Conservation (phyloP, 2,888 invertebrate genomes). For the Eilema caniola region DNA sequence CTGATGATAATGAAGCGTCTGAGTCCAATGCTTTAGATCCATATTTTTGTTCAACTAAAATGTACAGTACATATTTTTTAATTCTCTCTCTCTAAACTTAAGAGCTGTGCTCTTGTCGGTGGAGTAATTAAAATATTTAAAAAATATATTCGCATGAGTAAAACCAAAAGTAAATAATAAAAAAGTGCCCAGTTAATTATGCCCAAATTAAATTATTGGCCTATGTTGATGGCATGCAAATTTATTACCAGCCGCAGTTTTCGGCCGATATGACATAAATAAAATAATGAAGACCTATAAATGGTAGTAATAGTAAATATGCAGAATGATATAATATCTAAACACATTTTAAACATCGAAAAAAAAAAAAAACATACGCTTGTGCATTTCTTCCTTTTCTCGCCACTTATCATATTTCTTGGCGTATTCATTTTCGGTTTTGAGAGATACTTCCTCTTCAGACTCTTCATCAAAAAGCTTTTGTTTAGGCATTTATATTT, state of each 20-base stretch:
- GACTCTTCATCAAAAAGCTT: slow-evolving; percentile 86
- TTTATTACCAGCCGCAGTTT: no score
- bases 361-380: slow-evolving; percentile 72
- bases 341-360: neutral
- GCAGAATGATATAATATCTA: neutral
- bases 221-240: no score
- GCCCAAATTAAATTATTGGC: no score
- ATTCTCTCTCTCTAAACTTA: no score
- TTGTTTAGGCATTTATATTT: slow-evolving; percentile 66
- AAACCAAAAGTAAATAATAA: no score
- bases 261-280: no score
- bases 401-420: slow-evolving; percentile 94
- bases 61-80: neutral
- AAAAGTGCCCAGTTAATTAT: no score
- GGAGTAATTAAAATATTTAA: no score
- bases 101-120: no score
- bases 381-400: slow-evolving; percentile 94
- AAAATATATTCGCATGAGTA: no score
- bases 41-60: slow-evolving; percentile 91
- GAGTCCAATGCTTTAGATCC: slow-evolving; percentile 85
- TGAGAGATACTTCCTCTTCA: slow-evolving; percentile 86
- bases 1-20: slow-evolving; percentile 80
- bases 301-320: no score
- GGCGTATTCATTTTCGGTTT: slow-evolving; percentile 93
- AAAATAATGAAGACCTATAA: no score